Base-by-base conservation (phyloP, 2,888 invertebrate genomes). In the Noctua pronuba region DNA sequence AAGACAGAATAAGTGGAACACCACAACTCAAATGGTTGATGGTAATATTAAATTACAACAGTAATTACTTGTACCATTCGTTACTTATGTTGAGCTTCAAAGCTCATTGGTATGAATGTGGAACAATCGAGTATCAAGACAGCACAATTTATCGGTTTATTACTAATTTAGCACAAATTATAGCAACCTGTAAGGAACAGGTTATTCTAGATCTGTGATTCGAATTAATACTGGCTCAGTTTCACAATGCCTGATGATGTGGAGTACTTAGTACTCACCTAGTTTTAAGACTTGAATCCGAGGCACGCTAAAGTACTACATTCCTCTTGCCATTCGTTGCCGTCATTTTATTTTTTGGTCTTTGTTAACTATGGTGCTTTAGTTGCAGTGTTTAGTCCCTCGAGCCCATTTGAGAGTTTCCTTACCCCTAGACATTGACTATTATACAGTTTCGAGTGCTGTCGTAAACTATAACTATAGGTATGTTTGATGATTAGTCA, bases 141-240 rank as follows among this genome's bases (percentile, higher is more conserved):
- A 46, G 21, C 44, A 60, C 28, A 67, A 55, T 62, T 35, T 52
- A 79, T 49, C 31, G 18, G 28, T 24, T 64, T 80, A 28, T 65
- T 35, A 75, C 58, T 80, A 69, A 65, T 75, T 58, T 35, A 58
- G 28, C 65, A 21, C 58, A 65, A 75, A 66, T 75, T 35, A 58
- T 69, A 49, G 10, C 41, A 69, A 65, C 35, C 58, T 58, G 64
- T 41, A 31, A 31, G 65, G 35, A 49, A 75, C 80, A 28, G 58
- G 80, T 80, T 69, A 66, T 49, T 65, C 58, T 69, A 24, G 75
- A 68, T 55, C 46, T 75, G 68, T 64, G 75, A 24, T 49, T 58
- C 52, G 11, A 58, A 65, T 31, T 6, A 67, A 38, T 44, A 38
- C 44, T 44, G 44, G n/a, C 8, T 58, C 31, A 52, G 35, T 69